These are phyloP conservation scores for Willowsia nigromaculata DNA, from an alignment of 2,888 invertebrate genomes.

Conservation along the genomic window DNA sequence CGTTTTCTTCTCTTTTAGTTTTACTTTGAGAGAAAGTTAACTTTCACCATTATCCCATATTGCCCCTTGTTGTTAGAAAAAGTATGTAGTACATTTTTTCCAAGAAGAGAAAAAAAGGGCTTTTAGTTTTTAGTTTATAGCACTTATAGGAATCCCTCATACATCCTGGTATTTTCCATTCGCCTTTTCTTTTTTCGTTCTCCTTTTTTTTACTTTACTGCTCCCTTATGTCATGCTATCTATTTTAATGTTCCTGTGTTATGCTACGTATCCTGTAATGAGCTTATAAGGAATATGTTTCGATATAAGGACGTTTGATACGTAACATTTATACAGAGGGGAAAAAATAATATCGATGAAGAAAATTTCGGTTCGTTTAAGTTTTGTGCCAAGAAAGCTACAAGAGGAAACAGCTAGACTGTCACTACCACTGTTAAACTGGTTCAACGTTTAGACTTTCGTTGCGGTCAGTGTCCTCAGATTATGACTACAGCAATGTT, in stretches of 20 bases:
- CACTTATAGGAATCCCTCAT: slow-evolving; percentile 58
- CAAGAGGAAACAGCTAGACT: neutral
- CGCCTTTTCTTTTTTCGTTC: slow-evolving; percentile 1
- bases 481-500: neutral
- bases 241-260: slow-evolving; percentile 46
- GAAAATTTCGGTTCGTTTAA: too few species aligned
- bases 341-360: slow-evolving; percentile 27
- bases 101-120: slow-evolving; percentile 28
- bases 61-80: slow-evolving; percentile 59
- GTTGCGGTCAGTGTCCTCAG: slow-evolving; percentile 1
- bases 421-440: neutral
- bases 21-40: slow-evolving; percentile 72
- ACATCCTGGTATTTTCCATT: slow-evolving; percentile 32
- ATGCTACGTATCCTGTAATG: slow-evolving; percentile 36
- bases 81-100: slow-evolving; percentile 39
- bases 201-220: slow-evolving; percentile 21
- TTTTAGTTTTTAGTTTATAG: slow-evolving; percentile 67
- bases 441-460: neutral
- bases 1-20: neutral
- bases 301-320: neutral
- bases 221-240: slow-evolving; percentile 60
- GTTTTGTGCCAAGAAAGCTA: slow-evolving; percentile 35
- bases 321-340: neutral
- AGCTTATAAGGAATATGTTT: slow-evolving; percentile 38
- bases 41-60: slow-evolving; percentile 75